Percentiles rank a stretch among this genome's conserved stretches.
These are phyloP conservation scores for Cetoscarus ocellatus DNA, from an alignment of 2,797 vertebrate genomes.

Conservation along the genomic window DNA sequence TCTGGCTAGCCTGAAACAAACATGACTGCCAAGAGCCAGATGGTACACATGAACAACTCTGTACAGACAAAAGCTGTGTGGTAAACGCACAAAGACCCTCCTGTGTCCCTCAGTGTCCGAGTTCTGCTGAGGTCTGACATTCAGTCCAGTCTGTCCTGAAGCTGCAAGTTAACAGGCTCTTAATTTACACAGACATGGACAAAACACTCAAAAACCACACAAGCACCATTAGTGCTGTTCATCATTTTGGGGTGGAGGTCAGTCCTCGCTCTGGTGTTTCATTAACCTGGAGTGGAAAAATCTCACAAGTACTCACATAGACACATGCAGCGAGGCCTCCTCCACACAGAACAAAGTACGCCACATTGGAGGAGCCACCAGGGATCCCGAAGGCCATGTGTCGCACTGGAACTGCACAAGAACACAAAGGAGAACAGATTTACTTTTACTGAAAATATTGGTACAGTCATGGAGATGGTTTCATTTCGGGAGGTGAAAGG, in stretches of 20 bases:
- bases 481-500: neutral
- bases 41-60: slow-evolving; percentile 6
- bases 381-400: slow-evolving; percentile 81
- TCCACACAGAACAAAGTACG: slow-evolving; percentile 78
- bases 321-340: slow-evolving; percentile 81
- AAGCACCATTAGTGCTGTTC: neutral
- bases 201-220: neutral
- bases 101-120: slow-evolving; percentile 8
- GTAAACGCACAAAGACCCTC: slow-evolving; percentile 35
- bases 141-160: slow-evolving; percentile 3
- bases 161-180: neutral
- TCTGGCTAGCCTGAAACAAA: slow-evolving; percentile 5
- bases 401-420: slow-evolving; percentile 68
- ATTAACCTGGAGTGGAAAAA: neutral
- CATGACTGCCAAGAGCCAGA: slow-evolving; percentile 7
- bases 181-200: neutral
- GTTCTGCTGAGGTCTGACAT: slow-evolving; percentile 22
- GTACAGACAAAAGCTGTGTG: slow-evolving; percentile 7
- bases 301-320: slow-evolving; percentile 74
- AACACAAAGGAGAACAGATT: slow-evolving; percentile 6
- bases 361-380: slow-evolving; percentile 75
- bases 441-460: neutral
- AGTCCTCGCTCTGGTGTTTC: neutral
- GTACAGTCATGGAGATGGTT: neutral
- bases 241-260: neutral